Evolutionary conservation across 2,797 vertebrate genomes (phyloP).

Genomic region (Falco biarmicus): DNA sequence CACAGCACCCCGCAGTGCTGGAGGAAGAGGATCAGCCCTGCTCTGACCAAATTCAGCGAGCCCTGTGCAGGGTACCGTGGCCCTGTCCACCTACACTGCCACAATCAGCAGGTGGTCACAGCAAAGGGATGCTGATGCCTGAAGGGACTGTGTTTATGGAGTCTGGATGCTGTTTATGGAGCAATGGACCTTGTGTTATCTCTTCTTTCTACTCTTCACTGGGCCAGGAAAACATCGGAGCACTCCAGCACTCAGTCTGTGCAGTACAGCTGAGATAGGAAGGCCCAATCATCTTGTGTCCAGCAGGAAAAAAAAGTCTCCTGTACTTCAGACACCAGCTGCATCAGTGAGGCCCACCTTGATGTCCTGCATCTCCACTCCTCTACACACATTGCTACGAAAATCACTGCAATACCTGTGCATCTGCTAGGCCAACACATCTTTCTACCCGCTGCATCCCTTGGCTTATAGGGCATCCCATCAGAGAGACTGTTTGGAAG

Average conservation of each 20-base stretch:
- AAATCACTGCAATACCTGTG: background rate
- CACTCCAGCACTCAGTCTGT: background rate
- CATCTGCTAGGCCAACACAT: background rate
- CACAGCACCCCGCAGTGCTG: background rate
- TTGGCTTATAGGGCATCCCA: background rate
- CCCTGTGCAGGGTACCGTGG: background rate
- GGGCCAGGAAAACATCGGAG: background rate
- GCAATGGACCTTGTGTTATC: background rate
- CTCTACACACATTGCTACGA: background rate
- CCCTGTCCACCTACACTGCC: background rate
- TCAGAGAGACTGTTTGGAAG: background rate
- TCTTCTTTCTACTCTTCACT: background rate
- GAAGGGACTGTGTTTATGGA: background rate
- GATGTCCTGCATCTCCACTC: background rate
- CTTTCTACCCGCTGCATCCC: background rate
- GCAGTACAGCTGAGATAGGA: background rate
- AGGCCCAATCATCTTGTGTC: background rate
- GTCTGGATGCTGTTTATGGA: background rate
- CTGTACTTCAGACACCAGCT: background rate
- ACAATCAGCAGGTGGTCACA: background rate
- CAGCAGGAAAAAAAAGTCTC: background rate
- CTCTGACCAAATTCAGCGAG: background rate
- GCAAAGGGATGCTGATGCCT: background rate
- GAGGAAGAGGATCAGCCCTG: background rate
- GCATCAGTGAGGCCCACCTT: background rate